A percentile compares a stretch with the other conserved stretches of the same genome.
These are phyloP conservation scores for Neoscelio sp. DNA, from an alignment of 2,888 invertebrate genomes.

Conservation along the genomic window DNA sequence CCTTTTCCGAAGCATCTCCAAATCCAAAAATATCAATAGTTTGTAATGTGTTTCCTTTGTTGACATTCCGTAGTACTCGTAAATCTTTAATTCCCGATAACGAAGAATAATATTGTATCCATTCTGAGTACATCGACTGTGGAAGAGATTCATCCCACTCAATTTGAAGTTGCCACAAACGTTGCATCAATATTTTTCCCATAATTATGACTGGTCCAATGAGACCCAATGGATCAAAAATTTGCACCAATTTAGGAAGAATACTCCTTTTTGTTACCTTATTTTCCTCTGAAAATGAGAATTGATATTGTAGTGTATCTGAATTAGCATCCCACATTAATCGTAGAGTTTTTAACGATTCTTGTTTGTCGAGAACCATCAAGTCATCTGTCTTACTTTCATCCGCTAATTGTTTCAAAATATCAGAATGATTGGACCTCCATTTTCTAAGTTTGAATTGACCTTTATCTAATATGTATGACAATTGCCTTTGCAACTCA, in stretches of 20 bases:
- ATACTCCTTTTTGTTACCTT: conserved; percentile 4
- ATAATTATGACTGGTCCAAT: conserved; percentile 50
- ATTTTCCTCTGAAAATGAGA: conserved; percentile 2
- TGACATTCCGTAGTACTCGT: conserved; percentile 21
- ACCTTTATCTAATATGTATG: not conserved
- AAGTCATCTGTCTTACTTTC: conserved; percentile 15
- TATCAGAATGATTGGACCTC: not conserved
- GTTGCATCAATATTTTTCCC: conserved; percentile 54
- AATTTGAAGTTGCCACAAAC: conserved; percentile 8
- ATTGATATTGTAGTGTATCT: conserved; percentile 46
- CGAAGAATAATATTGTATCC: not conserved
- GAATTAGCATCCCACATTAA: conserved; percentile 51
- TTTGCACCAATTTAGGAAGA: conserved; percentile 12
- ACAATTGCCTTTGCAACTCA: not conserved
- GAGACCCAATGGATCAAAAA: conserved; percentile 59
- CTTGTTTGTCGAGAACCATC: conserved; percentile 43
- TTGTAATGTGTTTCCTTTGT: conserved; percentile 3
- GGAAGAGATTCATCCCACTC: conserved; percentile 19
- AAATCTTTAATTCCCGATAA: conserved; percentile 25
- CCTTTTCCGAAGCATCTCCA: conserved; percentile 68
- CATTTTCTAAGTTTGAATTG: conserved; percentile 9
- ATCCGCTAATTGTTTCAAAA: conserved; percentile 1
- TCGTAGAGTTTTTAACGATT: conserved; percentile 50
- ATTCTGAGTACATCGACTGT: not conserved
- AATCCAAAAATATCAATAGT: conserved; percentile 63